A percentile compares a stretch with the other conserved stretches of the same genome.
Conservation (phyloP, 2,888 invertebrate genomes). For the Pycnomerus fuliginosus region DNA sequence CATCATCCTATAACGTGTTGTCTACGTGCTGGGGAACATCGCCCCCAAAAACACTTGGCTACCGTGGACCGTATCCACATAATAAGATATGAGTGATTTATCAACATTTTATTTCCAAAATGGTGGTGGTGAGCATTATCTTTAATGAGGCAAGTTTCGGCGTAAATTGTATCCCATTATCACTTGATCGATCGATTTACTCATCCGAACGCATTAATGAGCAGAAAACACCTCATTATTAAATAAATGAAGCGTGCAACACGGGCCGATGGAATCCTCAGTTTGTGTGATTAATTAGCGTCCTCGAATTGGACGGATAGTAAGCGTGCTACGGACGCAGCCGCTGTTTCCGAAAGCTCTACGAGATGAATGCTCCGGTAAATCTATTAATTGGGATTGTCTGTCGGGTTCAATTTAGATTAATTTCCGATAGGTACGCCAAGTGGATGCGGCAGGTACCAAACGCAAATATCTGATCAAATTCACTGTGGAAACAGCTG, state of each 20-base stretch:
- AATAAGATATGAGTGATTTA: no score
- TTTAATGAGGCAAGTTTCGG: no score
- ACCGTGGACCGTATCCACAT: no score
- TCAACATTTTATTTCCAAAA: no score
- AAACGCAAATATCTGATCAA: conserved; percentile 9
- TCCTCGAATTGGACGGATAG: conserved; percentile 26
- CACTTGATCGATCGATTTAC: conserved; percentile 30
- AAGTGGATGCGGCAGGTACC: conserved; percentile 15
- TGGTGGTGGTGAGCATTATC: no score
- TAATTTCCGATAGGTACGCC: conserved; percentile 47
- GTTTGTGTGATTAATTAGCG: conserved; percentile 32
- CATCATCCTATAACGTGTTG: conserved; percentile 19
- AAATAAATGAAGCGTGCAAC: conserved; percentile 34
- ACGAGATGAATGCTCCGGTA: conserved; percentile 26
- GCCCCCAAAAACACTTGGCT: no score
- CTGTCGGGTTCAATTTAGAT: conserved; percentile 50
- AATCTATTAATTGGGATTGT: conserved; percentile 49
- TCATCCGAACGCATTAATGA: conserved; percentile 31
- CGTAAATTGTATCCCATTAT: no score
- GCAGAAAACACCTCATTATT: conserved; percentile 33
- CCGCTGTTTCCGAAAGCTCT: conserved; percentile 12
- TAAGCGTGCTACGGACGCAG: conserved; percentile 9
- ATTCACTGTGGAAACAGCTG: no score
- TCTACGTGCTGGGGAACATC: no score
- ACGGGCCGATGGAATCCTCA: conserved; percentile 22